A percentile compares a stretch with the other conserved stretches of the same genome.
These are phyloP conservation scores for Augochlora pura DNA, from an alignment of 1,140 invertebrate species.

Conservation along the genomic window DNA sequence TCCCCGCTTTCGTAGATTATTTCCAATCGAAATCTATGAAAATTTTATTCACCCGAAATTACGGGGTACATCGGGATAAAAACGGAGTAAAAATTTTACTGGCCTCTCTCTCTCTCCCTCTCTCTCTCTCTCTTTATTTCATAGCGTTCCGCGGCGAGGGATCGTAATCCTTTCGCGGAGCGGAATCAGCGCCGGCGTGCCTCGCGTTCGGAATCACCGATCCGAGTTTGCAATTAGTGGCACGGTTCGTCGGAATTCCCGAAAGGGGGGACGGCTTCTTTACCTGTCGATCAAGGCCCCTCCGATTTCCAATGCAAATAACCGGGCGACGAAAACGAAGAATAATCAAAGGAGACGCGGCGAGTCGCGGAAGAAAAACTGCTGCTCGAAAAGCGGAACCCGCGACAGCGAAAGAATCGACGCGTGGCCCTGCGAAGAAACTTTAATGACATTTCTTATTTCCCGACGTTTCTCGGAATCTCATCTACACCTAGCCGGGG, in stretches of 20 bases:
- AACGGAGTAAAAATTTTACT: too few relatives aligned
- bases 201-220: constrained; percentile 46
- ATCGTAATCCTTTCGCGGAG: not conserved
- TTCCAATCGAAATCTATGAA: too few relatives aligned
- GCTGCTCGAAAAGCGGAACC: constrained; percentile 7
- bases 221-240: constrained; percentile 51
- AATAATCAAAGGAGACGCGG: constrained; percentile 22
- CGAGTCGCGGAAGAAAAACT: constrained; percentile 2
- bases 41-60: too few relatives aligned
- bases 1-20: too few relatives aligned
- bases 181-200: too few relatives aligned
- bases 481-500: constrained; percentile 18
- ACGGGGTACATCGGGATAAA: too few relatives aligned
- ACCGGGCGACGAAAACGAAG: constrained; percentile 13
- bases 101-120: too few relatives aligned
- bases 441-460: constrained; percentile 71
- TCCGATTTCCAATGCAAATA: constrained; percentile 31
- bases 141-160: too few relatives aligned
- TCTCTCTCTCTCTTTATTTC: too few relatives aligned
- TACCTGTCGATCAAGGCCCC: not conserved
- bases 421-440: constrained; percentile 47
- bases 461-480: constrained; percentile 35
- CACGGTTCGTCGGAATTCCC: constrained; percentile 26
- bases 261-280: not conserved
- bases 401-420: constrained; percentile 36